Evolutionary conservation across 2,113 vertebrate genomes (phyloP), one percentile per base, ranked within the genome.

Genomic region (Crotalus helleri): DNA sequence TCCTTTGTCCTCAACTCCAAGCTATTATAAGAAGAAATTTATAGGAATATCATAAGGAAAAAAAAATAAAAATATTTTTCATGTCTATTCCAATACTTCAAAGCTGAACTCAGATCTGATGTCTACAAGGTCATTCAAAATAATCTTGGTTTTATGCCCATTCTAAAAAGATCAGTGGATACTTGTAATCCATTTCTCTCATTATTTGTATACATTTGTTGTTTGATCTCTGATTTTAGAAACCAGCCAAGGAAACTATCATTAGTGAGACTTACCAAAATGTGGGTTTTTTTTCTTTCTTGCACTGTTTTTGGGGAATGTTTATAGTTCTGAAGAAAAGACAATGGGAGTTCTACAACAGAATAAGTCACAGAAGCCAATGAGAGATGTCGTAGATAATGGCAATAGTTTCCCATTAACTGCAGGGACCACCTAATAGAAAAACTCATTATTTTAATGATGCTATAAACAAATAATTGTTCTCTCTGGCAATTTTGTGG

Each of bases 391-490:
- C 1, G 21, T 81, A 61, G 33, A 81, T 92, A 51, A 89, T 46
- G 9, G 39, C 15, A 88, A 89, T 94, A 96, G 95, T 95, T 95
- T 95, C 29, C 26, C 21, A 91, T 96, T 95, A 94, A 95, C 26
- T 94, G 87, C 44, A 90, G 24, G 92, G 93, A 96, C 85, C 93
- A 96, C 85, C 17, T 58, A 89, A 91, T 24, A 92, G 90, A 93
- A 96, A 95, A 90, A 15, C 39, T 85, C 12, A 88, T 93, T 92
- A 49, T 13, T 92, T 2, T 95, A 91, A 94, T 90, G 94, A 53
- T 13, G 89, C 5, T 39, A n/a, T 15, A 55, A 46, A 46, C 55
- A 94, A 89, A 44, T 5, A 69, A 11, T 11, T 94, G 92, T 89
- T 95, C 90, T 85, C 44, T 91, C 19, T 5, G 13, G 10, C 87